A percentile compares a stretch with the other conserved stretches of the same genome.
These are phyloP conservation scores for Tetraodon nigroviridis DNA, from an alignment of 2,113 vertebrate species.

Conservation along the genomic window DNA sequence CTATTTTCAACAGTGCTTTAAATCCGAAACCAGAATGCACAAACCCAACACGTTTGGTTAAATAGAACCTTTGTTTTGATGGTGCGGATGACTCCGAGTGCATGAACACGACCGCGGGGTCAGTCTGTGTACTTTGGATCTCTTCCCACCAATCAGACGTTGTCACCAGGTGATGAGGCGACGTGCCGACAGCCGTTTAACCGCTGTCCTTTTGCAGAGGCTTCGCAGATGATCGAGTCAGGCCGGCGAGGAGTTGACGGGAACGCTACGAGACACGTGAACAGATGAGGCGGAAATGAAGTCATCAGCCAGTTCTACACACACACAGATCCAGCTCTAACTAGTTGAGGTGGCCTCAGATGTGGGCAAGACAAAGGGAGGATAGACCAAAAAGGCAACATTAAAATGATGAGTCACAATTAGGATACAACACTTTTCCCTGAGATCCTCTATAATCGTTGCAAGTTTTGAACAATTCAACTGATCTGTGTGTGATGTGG, in stretches of 20 bases:
- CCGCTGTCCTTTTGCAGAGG: conserved; percentile 3
- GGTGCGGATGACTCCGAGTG: background rate
- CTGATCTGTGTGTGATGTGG: too few relatives aligned
- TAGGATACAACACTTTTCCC: too few relatives aligned
- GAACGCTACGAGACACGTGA: background rate
- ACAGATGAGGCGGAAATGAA: conserved; percentile 54
- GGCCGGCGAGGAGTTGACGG: background rate
- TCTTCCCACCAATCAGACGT: conserved; percentile 1
- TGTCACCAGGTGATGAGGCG: conserved; percentile 12
- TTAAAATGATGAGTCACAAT: too few relatives aligned
- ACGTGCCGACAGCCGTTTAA: conserved; percentile 15
- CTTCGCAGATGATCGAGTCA: background rate
- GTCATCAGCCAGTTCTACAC: conserved; percentile 28
- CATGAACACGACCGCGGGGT: background rate
- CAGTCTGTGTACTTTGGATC: background rate
- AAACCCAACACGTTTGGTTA: too few relatives aligned
- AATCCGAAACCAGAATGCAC: too few relatives aligned
- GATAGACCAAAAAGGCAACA: background rate
- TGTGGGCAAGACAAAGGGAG: conserved; percentile 18
- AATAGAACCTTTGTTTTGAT: background rate
- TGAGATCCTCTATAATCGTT: too few relatives aligned
- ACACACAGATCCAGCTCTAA: conserved; percentile 4
- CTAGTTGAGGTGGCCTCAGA: conserved; percentile 31
- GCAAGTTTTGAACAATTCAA: too few relatives aligned
- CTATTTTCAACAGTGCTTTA: too few relatives aligned